A percentile compares a stretch with the other conserved stretches of the same genome.
phyloP scores from a whole-genome alignment of 2,888 invertebrate genomes.

The Trichogramma dendrolimi region DNA sequence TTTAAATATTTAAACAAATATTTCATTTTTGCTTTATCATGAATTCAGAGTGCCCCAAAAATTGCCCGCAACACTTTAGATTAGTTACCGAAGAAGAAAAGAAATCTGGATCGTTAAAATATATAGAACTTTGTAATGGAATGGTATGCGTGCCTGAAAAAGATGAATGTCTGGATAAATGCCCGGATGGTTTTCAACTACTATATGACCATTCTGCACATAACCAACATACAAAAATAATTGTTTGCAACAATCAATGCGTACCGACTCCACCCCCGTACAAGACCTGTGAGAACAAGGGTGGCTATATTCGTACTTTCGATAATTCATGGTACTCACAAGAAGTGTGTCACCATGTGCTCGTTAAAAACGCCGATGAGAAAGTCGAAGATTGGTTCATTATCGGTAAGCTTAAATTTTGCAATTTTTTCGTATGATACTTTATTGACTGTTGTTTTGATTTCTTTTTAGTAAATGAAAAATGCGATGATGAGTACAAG shows the following conservation, averaged over 20 bases:
- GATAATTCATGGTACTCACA: conserved; percentile 75
- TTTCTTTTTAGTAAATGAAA: conserved; percentile 59
- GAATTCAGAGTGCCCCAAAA: no score
- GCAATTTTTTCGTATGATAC: conserved; percentile 2
- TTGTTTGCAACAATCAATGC: conserved; percentile 57
- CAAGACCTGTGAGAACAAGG: conserved; percentile 68
- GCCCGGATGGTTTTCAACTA: conserved; percentile 61
- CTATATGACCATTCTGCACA: conserved; percentile 51
- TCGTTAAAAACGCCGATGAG: conserved; percentile 62
- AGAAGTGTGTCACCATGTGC: conserved; percentile 75
- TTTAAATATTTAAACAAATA: no score
- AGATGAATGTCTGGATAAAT: conserved; percentile 45
- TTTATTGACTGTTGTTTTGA: conserved; percentile 9
- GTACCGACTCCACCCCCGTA: conserved; percentile 63
- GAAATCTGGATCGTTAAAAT: no score
- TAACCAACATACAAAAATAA: conserved; percentile 29
- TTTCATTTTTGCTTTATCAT: no score
- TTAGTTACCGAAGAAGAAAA: no score
- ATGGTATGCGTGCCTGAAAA: no score
- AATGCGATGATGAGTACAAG: conserved; percentile 57
- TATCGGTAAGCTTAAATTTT: conserved; percentile 56
- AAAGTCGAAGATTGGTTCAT: conserved; percentile 65
- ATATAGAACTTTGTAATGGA: no score
- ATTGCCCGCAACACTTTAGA: no score
- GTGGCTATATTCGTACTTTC: conserved; percentile 74